Evolutionary conservation across 2,888 invertebrate genomes (phyloP).

Genomic region (Cryptocephalus primarius): DNA sequence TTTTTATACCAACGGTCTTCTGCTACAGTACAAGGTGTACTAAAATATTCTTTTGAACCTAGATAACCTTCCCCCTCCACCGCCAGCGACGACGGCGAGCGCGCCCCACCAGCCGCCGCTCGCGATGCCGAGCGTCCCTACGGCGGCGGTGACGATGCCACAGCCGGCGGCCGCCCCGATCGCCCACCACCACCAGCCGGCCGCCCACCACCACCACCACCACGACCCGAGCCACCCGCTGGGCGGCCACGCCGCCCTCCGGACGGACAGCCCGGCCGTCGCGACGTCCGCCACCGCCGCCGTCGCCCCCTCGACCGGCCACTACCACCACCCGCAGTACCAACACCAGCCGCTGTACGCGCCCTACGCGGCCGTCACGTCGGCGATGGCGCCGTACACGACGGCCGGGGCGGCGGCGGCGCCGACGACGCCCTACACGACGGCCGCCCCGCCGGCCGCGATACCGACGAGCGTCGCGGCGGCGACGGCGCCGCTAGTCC

Average conservation of each 20-base stretch:
- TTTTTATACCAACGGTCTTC: too few relatives aligned
- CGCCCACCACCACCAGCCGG: constrained; percentile 24
- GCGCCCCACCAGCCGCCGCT: constrained; percentile 20
- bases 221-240: constrained; percentile 23
- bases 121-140: constrained; percentile 24
- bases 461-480: constrained; percentile 7
- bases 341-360: constrained; percentile 60
- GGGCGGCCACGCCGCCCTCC: constrained; percentile 26
- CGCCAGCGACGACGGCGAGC: constrained; percentile 15
- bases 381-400: constrained; percentile 39
- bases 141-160: constrained; percentile 39
- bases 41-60: constrained; percentile 2
- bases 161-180: constrained; percentile 43
- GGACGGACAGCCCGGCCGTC: constrained; percentile 46
- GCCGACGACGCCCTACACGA: constrained; percentile 1
- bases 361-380: constrained; percentile 58
- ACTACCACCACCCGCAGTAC: constrained; percentile 28
- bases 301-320: constrained; percentile 43
- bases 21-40: too few relatives aligned
- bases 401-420: constrained; percentile 1
- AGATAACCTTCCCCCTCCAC: constrained; percentile 13
- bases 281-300: constrained; percentile 39
- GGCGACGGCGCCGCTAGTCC: constrained; percentile 8
- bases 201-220: constrained; percentile 11
- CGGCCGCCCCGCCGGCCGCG: constrained; percentile 3